Evolutionary conservation across 2,113 vertebrate species (phyloP).

Genomic region (Dasyurus viverrinus): DNA sequence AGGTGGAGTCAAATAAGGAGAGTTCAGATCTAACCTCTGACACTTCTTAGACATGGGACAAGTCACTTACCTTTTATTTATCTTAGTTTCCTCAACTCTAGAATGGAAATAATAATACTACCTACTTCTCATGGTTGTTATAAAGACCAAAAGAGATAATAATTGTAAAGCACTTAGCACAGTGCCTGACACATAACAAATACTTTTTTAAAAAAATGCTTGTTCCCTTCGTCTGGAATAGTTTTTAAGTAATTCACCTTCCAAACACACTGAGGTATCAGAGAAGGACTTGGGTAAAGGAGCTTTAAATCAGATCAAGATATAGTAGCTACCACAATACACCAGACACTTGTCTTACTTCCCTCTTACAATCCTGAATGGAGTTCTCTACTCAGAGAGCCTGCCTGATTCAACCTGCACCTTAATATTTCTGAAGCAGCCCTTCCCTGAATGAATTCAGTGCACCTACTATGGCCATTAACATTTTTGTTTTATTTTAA

Average conservation of each 20-base stretch:
- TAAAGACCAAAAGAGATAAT: no score
- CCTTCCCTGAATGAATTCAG: not conserved
- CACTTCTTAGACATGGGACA: not conserved
- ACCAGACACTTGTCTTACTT: constrained; percentile 23
- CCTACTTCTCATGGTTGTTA: not conserved
- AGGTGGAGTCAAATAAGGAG: not conserved
- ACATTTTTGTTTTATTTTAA: not conserved
- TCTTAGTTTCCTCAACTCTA: not conserved
- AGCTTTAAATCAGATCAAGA: not conserved
- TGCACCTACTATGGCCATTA: not conserved
- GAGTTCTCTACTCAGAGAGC: not conserved
- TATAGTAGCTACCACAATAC: not conserved
- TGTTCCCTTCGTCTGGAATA: not conserved
- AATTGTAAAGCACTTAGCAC: not conserved
- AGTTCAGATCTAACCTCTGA: not conserved
- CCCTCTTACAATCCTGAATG: constrained; percentile 21
- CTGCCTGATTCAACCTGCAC: not conserved
- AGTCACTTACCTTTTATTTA: not conserved
- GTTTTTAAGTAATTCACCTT: not conserved
- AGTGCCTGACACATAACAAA: not conserved
- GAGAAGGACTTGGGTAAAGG: no score
- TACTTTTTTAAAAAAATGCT: not conserved
- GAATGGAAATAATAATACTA: not conserved
- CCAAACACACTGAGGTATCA: not conserved
- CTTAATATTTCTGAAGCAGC: not conserved